A percentile compares a stretch with the other conserved stretches of the same genome.
These are phyloP conservation scores for Atta colombica DNA, from an alignment of 1,140 invertebrate species.

Conservation along the genomic window DNA sequence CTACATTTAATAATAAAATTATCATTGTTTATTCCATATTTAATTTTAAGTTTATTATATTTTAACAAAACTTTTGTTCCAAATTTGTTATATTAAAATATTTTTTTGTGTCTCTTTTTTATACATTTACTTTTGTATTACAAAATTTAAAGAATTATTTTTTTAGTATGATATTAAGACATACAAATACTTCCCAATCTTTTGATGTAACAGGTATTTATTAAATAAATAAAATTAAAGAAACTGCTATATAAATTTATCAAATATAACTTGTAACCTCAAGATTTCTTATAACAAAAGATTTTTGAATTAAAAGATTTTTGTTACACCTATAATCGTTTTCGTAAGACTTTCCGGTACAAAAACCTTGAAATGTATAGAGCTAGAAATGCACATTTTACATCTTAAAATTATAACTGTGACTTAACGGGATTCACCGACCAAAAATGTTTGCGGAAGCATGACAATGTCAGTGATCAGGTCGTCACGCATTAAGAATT, in stretches of 20 bases:
- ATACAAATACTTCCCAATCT: background rate
- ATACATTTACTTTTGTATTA: background rate
- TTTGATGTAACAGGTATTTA: background rate
- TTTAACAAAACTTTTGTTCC: background rate
- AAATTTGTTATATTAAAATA: constrained; percentile 10
- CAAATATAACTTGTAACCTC: constrained; percentile 31
- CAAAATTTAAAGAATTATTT: background rate
- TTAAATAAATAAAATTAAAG: constrained; percentile 34
- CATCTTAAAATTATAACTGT: constrained; percentile 51
- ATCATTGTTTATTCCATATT: background rate
- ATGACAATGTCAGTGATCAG: constrained; percentile 43
- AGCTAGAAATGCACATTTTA: background rate
- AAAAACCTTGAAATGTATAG: constrained; percentile 65
- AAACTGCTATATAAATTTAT: constrained; percentile 20
- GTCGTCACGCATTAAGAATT: constrained; percentile 75
- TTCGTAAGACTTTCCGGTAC: constrained; percentile 9
- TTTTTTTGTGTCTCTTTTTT: background rate
- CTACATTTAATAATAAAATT: background rate
- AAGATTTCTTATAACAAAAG: constrained; percentile 8
- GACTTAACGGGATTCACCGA: constrained; percentile 76
- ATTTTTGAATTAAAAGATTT: constrained; percentile 20
- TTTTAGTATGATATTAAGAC: background rate
- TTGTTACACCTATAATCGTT: background rate
- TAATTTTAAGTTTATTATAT: background rate
- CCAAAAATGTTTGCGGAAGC: constrained; percentile 81